Conservation (phyloP, 2,888 invertebrate genomes). For the Phorcus lineatus region DNA sequence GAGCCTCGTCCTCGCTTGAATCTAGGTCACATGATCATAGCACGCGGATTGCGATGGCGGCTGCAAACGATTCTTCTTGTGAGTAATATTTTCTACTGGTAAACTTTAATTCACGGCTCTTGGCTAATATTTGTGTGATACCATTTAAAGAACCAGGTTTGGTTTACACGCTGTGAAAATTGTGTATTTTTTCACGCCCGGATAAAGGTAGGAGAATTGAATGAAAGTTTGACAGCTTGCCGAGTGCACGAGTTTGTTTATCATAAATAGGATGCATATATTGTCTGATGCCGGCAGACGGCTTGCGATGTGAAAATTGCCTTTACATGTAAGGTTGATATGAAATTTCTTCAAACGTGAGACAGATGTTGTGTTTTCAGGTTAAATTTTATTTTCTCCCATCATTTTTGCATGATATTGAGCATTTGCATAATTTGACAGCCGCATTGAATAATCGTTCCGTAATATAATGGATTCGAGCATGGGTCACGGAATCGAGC, state of each 20-base stretch:
- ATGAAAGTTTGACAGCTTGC: not conserved
- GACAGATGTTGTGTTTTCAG: not conserved
- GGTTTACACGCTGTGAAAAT: not conserved
- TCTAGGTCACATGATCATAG: slow-evolving; percentile 27
- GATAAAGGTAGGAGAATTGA: not conserved
- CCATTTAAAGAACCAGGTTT: not conserved
- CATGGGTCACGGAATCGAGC: too few relatives aligned
- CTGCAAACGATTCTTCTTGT: slow-evolving; percentile 32
- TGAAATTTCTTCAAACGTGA: not conserved
- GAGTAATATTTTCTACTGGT: slow-evolving; percentile 11
- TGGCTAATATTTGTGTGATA: not conserved
- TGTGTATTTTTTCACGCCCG: not conserved
- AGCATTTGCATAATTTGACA: slow-evolving; percentile 9
- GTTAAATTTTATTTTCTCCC: not conserved
- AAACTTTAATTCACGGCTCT: not conserved
- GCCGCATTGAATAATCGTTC: not conserved
- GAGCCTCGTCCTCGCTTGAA: slow-evolving; percentile 16
- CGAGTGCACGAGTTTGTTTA: not conserved
- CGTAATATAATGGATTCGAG: not conserved
- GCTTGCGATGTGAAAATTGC: not conserved
- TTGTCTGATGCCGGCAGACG: not conserved
- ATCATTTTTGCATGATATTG: not conserved
- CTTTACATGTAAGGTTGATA: not conserved
- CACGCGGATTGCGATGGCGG: slow-evolving; percentile 28
- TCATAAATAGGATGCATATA: slow-evolving; percentile 4